These are phyloP conservation scores for Nothobranchius kuhntae DNA, from an alignment of 2,113 vertebrate species.

Conservation along the genomic window DNA sequence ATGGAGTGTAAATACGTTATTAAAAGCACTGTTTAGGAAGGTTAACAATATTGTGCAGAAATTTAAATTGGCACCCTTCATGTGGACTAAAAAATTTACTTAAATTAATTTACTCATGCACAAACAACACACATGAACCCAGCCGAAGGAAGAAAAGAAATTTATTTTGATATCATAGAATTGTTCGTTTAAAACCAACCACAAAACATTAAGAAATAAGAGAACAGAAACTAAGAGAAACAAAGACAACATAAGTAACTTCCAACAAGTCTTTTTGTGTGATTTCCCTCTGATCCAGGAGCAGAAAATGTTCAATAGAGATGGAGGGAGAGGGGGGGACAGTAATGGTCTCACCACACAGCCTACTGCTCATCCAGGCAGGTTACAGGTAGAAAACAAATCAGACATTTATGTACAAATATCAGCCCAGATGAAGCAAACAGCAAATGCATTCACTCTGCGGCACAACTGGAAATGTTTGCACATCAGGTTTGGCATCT, in stretches of 20 bases:
- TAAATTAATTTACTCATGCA: too few species aligned
- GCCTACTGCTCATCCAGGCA: constrained; percentile 22
- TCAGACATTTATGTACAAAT: constrained; percentile 50
- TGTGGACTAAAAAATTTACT: too few species aligned
- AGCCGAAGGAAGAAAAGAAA: constrained; percentile 35
- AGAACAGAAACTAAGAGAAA: constrained; percentile 47
- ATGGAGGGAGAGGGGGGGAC: too few species aligned
- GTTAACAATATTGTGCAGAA: too few species aligned
- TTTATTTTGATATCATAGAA: constrained; percentile 64
- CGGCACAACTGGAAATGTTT: constrained; percentile 25
- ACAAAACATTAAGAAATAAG: constrained; percentile 65
- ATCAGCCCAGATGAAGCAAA: constrained; percentile 33
- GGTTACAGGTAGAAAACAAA: constrained; percentile 42
- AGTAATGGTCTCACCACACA: neutral
- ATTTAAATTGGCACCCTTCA: too few species aligned
- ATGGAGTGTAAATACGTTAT: too few species aligned
- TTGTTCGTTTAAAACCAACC: constrained; percentile 65
- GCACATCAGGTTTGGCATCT: neutral
- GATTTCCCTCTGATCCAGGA: constrained; percentile 29
- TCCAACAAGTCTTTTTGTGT: constrained; percentile 37
- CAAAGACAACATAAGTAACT: constrained; percentile 42
- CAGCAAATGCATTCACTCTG: constrained; percentile 28
- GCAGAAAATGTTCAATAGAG: neutral
- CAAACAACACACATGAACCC: neutral
- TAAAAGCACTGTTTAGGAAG: too few species aligned